These are phyloP conservation scores for Lipophrys pholis DNA, from an alignment of 2,113 vertebrate species.

Conservation along the genomic window DNA sequence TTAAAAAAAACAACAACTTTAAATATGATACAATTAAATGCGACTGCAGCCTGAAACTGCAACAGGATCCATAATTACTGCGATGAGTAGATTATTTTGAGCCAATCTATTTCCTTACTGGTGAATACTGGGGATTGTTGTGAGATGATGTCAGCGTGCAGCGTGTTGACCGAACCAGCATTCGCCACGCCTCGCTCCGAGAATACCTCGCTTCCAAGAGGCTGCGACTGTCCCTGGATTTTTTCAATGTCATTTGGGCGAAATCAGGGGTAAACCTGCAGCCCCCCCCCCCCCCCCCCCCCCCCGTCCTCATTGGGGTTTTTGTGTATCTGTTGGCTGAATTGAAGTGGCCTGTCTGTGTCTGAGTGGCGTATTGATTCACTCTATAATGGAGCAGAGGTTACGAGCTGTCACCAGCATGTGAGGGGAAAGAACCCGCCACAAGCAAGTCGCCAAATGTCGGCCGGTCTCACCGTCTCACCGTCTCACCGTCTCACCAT, in stretches of 20 bases:
- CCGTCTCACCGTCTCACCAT: too few relatives aligned
- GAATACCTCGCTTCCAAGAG: constrained; percentile 1
- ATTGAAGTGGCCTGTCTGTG: constrained; percentile 27
- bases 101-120: constrained; percentile 20
- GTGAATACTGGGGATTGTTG: constrained; percentile 47
- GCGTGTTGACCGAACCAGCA: constrained; percentile 44
- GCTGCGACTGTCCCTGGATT: too few relatives aligned
- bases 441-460: constrained; percentile 16
- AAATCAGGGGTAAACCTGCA: constrained; percentile 2
- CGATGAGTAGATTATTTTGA: constrained; percentile 32
- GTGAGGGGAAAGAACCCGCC: constrained; percentile 10
- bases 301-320: background rate
- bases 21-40: too few relatives aligned
- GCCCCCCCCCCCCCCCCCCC: background rate
- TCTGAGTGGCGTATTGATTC: constrained; percentile 59
- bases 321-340: constrained; percentile 22
- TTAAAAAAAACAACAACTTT: too few relatives aligned
- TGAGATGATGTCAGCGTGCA: constrained; percentile 53
- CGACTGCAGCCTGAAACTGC: background rate
- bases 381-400: constrained; percentile 47
- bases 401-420: constrained; percentile 36
- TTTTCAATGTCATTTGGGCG: background rate
- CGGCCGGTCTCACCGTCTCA: constrained; percentile 10
- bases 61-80: constrained; percentile 19
- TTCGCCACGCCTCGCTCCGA: constrained; percentile 9